These are phyloP conservation scores for zebrafish (Danio rerio) DNA, from an alignment of 2,113 vertebrate species.

Conservation along the genomic window DNA sequence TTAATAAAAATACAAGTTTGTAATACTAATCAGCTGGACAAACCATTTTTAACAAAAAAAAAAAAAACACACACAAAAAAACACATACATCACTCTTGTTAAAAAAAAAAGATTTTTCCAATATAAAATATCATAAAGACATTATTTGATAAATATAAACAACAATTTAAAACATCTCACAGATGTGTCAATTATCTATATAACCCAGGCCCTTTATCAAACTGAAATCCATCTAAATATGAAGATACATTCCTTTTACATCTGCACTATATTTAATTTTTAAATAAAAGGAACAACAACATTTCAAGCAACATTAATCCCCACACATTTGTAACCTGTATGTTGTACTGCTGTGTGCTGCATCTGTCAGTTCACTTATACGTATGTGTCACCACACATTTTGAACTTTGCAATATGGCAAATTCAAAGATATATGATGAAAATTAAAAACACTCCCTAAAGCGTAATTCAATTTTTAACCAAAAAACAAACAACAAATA, in stretches of 20 bases:
- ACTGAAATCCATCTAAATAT: background rate
- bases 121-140: no score
- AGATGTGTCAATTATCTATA: no score
- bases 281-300: background rate
- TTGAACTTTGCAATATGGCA: conserved; percentile 4
- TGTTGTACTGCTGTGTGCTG: background rate
- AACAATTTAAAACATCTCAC: no score
- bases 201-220: background rate
- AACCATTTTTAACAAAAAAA: no score
- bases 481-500: background rate
- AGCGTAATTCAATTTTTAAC: background rate
- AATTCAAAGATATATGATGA: background rate
- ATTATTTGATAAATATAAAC: no score
- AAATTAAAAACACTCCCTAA: background rate
- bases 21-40: no score
- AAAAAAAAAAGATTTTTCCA: no score
- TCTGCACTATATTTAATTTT: background rate
- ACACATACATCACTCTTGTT: no score
- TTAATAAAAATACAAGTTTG: no score
- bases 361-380: background rate
- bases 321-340: background rate
- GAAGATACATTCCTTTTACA: background rate
- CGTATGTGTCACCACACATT: background rate
- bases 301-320: background rate
- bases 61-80: no score